phyloP scores from a whole-genome alignment of 2,113 vertebrate genomes.

The Marmota flaviventris region DNA sequence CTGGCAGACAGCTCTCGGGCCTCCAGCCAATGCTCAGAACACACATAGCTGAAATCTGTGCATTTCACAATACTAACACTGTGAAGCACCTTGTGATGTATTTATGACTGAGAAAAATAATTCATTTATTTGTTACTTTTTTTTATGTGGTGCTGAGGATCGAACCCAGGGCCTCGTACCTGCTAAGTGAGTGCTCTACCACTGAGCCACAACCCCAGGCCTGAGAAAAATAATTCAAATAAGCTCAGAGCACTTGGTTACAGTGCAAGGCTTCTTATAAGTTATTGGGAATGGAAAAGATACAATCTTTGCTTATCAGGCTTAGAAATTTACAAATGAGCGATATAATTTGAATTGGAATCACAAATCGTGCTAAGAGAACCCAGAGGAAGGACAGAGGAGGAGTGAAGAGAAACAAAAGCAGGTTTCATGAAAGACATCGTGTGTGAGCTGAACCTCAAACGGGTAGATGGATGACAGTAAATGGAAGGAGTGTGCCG shows the following conservation, averaged over 20 bases:
- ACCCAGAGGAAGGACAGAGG: background rate
- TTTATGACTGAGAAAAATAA: background rate
- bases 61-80: background rate
- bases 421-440: background rate
- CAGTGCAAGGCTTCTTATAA: background rate
- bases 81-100: background rate
- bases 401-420: background rate
- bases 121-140: background rate
- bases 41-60: background rate
- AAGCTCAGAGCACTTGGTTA: background rate
- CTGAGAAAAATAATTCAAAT: background rate
- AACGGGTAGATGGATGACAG: background rate
- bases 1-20: background rate
- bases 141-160: no score
- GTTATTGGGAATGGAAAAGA: background rate
- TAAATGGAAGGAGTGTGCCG: background rate
- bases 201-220: no score
- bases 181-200: no score
- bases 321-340: background rate
- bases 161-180: no score
- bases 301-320: conserved; percentile 17
- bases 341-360: background rate
- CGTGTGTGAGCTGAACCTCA: background rate
- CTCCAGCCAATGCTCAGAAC: background rate
- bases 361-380: background rate